A percentile compares a stretch with the other conserved stretches of the same genome.
Evolutionary conservation across 1,140 invertebrate genomes (phyloP).

Genomic region (Acromyrmex charruanus): DNA sequence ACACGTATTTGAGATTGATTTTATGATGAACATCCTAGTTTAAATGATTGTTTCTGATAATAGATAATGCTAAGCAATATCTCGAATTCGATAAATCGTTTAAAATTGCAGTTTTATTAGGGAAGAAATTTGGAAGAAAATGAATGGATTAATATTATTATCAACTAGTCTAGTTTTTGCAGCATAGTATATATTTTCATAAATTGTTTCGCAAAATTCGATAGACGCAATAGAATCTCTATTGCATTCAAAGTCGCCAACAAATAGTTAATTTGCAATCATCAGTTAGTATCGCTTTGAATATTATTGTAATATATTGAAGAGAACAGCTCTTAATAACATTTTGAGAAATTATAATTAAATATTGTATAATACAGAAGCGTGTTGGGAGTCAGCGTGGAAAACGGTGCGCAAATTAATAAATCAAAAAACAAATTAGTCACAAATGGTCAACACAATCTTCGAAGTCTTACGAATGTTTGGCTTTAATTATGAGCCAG

Average conservation of each 20-base stretch:
- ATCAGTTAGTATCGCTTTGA: background rate
- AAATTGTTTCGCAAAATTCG: conserved; percentile 66
- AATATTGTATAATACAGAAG: too few relatives aligned
- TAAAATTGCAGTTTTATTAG: background rate
- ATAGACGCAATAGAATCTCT: conserved; percentile 75
- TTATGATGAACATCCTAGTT: background rate
- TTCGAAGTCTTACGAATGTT: too few relatives aligned
- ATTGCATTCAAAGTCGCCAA: conserved; percentile 74
- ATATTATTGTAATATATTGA: background rate
- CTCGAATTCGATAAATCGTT: background rate
- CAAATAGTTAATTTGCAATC: background rate
- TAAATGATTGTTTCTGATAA: background rate
- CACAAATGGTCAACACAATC: too few relatives aligned
- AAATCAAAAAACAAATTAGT: too few relatives aligned
- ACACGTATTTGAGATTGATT: background rate
- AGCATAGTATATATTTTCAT: conserved; percentile 74
- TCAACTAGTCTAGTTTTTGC: conserved; percentile 7
- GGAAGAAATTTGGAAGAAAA: background rate
- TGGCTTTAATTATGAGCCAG: too few relatives aligned
- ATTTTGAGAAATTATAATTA: too few relatives aligned
- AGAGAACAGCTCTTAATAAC: background rate
- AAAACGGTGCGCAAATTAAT: too few relatives aligned
- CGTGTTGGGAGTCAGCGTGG: too few relatives aligned
- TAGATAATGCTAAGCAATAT: background rate
- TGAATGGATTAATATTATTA: too few relatives aligned